A percentile compares a stretch with the other conserved stretches of the same genome.
phyloP scores from a whole-genome alignment of 2,797 vertebrate species.

The Setipinna tenuifilis region DNA sequence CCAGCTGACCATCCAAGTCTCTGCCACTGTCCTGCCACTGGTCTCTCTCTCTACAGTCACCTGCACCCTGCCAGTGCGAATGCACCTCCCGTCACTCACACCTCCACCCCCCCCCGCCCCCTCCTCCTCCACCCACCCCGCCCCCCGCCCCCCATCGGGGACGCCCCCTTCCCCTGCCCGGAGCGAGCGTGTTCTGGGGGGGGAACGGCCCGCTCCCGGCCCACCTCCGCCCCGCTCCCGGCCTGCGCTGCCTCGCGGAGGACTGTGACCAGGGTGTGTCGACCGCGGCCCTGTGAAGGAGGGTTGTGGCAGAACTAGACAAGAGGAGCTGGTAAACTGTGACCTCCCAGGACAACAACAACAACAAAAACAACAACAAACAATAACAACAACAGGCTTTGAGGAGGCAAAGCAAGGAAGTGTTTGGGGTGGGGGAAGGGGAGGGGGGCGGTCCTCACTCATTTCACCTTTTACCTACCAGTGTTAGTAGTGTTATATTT shows the following conservation, averaged over 20 bases:
- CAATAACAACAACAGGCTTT: slow-evolving; percentile 29
- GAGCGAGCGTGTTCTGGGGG: background rate
- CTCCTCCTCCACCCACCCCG: no score
- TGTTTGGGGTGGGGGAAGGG: slow-evolving; percentile 41
- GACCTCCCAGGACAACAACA: slow-evolving; percentile 16
- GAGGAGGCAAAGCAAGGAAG: background rate
- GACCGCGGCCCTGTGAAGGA: slow-evolving; percentile 31
- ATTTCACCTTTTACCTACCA: slow-evolving; percentile 66
- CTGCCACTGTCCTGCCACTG: background rate
- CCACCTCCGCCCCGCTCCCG: background rate
- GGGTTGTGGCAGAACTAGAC: background rate
- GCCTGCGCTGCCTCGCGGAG: slow-evolving; percentile 39
- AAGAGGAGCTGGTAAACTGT: slow-evolving; percentile 23
- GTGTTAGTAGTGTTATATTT: slow-evolving; percentile 56
- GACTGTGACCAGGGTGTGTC: slow-evolving; percentile 43
- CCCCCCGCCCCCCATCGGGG: no score
- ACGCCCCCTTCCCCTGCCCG: background rate
- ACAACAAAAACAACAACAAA: slow-evolving; percentile 24
- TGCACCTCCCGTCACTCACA: background rate
- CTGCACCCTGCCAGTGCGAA: background rate
- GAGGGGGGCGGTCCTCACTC: slow-evolving; percentile 59
- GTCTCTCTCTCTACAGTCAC: background rate
- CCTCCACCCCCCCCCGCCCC: no score
- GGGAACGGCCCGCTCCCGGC: slow-evolving; percentile 15
- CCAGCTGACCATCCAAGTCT: background rate